Conservation (phyloP, 2,888 invertebrate species). For the Phanerotoma sp. region DNA sequence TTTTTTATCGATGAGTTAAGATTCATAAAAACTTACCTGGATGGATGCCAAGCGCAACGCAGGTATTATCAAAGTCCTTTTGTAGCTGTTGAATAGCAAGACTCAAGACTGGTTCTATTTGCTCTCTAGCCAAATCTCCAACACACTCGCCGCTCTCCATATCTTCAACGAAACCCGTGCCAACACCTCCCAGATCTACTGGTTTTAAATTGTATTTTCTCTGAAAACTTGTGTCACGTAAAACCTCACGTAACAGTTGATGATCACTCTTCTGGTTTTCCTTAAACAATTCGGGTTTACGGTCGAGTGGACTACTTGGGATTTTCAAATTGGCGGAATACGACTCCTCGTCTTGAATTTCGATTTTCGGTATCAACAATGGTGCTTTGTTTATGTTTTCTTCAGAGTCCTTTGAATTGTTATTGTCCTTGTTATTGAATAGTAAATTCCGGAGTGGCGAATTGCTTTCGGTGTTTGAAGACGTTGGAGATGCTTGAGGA, state of each 20-base stretch:
- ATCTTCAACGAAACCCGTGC: slow-evolving; percentile 58
- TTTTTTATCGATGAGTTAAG: neutral
- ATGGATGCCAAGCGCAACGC: slow-evolving; percentile 82
- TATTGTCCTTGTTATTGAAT: slow-evolving; percentile 39
- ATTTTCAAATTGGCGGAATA: slow-evolving; percentile 2
- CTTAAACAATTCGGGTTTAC: slow-evolving; percentile 45
- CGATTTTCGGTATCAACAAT: slow-evolving; percentile 31
- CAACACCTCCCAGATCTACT: slow-evolving; percentile 66
- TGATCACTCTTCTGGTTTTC: slow-evolving; percentile 60
- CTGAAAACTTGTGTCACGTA: slow-evolving; percentile 84
- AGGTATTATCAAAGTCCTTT: slow-evolving; percentile 82
- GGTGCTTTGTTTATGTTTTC: slow-evolving; percentile 32
- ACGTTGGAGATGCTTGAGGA: slow-evolving; percentile 19
- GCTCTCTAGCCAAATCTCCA: slow-evolving; percentile 67
- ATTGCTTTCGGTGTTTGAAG: slow-evolving; percentile 29
- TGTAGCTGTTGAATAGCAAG: slow-evolving; percentile 85
- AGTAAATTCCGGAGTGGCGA: slow-evolving; percentile 50
- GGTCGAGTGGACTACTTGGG: slow-evolving; percentile 27
- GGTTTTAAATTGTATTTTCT: slow-evolving; percentile 80
- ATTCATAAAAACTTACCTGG: slow-evolving; percentile 69
- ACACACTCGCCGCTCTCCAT: slow-evolving; percentile 70
- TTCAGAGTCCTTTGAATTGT: slow-evolving; percentile 27
- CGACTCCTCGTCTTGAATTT: slow-evolving; percentile 58
- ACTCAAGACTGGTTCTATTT: slow-evolving; percentile 80
- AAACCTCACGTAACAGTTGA: slow-evolving; percentile 75